Evolutionary conservation across 2,888 invertebrate species (phyloP), one percentile per base, ranked within the genome.

Genomic region (Drosophila emarginata): DNA sequence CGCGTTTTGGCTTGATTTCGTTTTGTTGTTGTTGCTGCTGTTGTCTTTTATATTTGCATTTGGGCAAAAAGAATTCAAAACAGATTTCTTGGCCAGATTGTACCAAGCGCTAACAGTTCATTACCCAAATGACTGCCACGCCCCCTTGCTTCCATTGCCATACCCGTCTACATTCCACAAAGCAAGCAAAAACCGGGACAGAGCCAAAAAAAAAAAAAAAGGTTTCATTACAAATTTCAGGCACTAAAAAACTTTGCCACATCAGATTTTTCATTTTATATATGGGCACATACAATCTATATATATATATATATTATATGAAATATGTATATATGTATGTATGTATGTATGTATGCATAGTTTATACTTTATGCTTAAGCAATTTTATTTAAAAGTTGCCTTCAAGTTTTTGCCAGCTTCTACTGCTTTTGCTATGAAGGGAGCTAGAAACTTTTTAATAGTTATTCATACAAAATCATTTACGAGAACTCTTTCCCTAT

Each of bases 41-140:
- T 68, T 74, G 72, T 76, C 68, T 70, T 71, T 67, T 74, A 73
- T 72, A 73, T 72, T 73, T 73, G 73, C 72, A 72, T 73, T 72
- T 66, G 53, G 50, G 76, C 64, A 64, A 67, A 72, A 72, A 56
- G 71, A 78, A 86, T 86, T 83, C 79, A 78, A 80, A 84, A 84
- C 84, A 87, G 84, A 80, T 84, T 82, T 87, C 74, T 84, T 74
- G 71, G 78, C 79, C 85, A 87, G 82, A 82, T 87, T 82, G 85
- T 72, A 67, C 79, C 45, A 6, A 69, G 71, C 76, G 85, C 87
- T 82, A 83, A 83, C 82, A 83, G 82, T 83, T 83, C 82, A 83
- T 83, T 83, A 83, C 79, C 85, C 82, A 87, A 87, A 83, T 83
- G 85, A 79, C 87, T 72, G 72, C 40, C 40, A 40, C 15, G 40